A percentile compares a stretch with the other conserved stretches of the same genome.
Conservation (phyloP, 2,797 vertebrate species). For the Amniataba percoides region DNA sequence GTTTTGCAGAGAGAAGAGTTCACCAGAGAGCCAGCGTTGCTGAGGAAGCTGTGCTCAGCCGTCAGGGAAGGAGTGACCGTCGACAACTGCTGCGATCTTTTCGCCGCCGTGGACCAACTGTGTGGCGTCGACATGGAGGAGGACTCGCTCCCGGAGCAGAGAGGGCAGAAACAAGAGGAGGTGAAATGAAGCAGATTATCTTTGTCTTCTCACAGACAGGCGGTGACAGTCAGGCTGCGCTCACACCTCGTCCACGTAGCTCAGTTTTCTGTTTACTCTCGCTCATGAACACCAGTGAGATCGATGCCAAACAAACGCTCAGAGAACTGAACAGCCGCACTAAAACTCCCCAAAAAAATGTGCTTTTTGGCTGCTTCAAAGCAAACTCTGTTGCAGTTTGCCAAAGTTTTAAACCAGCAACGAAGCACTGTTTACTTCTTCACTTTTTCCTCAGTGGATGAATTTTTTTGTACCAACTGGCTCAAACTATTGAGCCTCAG, state of each 20-base stretch:
- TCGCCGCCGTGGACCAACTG: conserved; percentile 88
- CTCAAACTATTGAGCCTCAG: background rate
- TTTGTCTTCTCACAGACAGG: background rate
- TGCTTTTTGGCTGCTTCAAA: background rate
- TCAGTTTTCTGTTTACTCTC: background rate
- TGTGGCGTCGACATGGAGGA: conserved; percentile 67
- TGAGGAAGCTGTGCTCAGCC: conserved; percentile 91
- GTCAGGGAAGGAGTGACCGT: conserved; percentile 89
- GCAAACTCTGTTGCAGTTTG: background rate
- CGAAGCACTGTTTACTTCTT: background rate
- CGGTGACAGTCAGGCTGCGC: background rate
- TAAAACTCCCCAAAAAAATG: background rate
- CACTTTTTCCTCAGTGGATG: background rate
- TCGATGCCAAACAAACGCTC: background rate
- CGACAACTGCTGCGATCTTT: conserved; percentile 92
- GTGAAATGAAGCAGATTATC: conserved; percentile 61
- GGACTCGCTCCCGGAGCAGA: conserved; percentile 31
- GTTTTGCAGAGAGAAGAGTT: conserved; percentile 83
- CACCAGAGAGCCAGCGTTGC: conserved; percentile 88
- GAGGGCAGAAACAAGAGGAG: conserved; percentile 59
- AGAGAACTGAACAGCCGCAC: background rate
- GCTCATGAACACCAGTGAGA: background rate
- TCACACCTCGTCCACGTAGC: background rate
- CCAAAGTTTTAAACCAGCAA: background rate
- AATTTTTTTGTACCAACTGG: background rate